Evolutionary conservation across 37 sponge, comb jelly and placozoan species (phyloP).

Genomic region (Bolinopsis microptera): DNA sequence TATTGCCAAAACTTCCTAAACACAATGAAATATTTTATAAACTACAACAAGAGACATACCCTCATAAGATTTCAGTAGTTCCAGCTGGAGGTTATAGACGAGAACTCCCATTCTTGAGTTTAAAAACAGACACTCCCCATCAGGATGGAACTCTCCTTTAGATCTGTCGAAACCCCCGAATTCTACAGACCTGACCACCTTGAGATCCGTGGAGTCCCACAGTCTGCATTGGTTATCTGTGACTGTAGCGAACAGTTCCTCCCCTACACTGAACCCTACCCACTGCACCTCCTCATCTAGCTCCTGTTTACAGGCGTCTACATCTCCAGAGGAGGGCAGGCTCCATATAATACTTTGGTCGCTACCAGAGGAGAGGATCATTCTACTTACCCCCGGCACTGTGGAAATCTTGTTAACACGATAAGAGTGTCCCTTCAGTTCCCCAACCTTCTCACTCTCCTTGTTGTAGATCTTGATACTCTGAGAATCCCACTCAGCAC

Average conservation of each 20-base stretch:
- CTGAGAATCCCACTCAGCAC: conserved; percentile 12
- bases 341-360: background rate
- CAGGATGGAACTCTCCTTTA: background rate
- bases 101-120: background rate
- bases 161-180: background rate
- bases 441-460: conserved; percentile 1
- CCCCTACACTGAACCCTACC: conserved; percentile 13
- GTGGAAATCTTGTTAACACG: conserved; percentile 18
- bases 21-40: no score
- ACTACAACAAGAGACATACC: no score
- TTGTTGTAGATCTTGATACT: background rate
- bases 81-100: background rate
- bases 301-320: conserved; percentile 44
- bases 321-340: background rate
- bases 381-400: no score
- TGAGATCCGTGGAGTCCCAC: background rate
- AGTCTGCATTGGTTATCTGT: background rate
- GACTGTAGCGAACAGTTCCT: background rate
- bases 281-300: conserved; percentile 21
- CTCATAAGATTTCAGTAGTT: background rate
- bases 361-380: background rate
- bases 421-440: conserved; percentile 47
- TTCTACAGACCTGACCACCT: background rate
- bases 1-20: no score
- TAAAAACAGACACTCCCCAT: background rate